phyloP scores from a whole-genome alignment of 2,113 vertebrate genomes.

The Athene noctua region DNA sequence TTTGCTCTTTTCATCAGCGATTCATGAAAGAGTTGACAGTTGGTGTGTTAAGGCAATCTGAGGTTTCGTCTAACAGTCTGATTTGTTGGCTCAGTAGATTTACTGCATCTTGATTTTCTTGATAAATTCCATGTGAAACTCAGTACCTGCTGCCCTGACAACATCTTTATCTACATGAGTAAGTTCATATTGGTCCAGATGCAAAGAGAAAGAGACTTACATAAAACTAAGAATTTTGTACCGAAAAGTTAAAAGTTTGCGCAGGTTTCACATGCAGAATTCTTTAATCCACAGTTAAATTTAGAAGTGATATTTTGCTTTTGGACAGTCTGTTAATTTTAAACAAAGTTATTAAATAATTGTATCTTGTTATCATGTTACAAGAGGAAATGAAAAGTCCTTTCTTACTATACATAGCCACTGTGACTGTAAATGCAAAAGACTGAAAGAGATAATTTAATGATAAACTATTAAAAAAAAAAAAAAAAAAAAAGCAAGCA shows the following conservation, averaged over 20 bases:
- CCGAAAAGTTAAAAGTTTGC: not conserved
- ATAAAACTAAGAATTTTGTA: not conserved
- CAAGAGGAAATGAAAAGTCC: not conserved
- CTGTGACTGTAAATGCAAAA: not conserved
- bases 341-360: not conserved
- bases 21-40: slow-evolving; percentile 55
- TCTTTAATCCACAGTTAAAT: not conserved
- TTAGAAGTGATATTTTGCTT: not conserved
- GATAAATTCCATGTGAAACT: slow-evolving; percentile 59
- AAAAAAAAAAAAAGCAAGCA: not conserved
- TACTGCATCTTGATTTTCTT: slow-evolving; percentile 55
- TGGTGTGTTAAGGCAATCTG: slow-evolving; percentile 51
- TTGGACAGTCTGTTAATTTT: not conserved
- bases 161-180: slow-evolving; percentile 20
- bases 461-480: not conserved
- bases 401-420: not conserved
- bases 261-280: not conserved
- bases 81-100: slow-evolving; percentile 53
- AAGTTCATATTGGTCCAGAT: not conserved
- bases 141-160: slow-evolving; percentile 29
- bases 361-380: not conserved
- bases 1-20: slow-evolving; percentile 55
- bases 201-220: not conserved
- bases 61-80: slow-evolving; percentile 30
- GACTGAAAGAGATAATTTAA: not conserved